Percentiles rank a stretch among this genome's conserved stretches.
phyloP scores from a whole-genome alignment of 1,140 invertebrate species.

The Chironomus tepperi region DNA sequence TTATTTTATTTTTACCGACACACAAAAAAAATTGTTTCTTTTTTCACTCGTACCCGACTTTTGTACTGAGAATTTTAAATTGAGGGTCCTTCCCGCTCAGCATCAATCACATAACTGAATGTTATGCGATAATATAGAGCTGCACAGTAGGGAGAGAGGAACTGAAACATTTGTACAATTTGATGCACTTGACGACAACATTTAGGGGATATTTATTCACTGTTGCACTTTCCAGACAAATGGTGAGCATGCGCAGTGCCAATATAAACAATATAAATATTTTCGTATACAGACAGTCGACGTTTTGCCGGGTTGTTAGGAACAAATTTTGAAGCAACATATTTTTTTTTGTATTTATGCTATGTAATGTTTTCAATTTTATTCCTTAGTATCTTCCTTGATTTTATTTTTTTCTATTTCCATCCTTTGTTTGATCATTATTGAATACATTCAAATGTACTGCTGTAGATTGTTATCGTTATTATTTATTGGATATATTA shows the following conservation, averaged over 20 bases:
- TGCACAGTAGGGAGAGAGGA: not conserved
- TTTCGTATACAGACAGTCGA: not conserved
- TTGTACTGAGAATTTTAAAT: not conserved
- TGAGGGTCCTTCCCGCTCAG: conserved; percentile 14
- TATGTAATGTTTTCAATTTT: conserved; percentile 9
- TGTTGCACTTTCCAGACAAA: not conserved
- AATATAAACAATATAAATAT: not conserved
- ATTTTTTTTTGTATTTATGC: conserved; percentile 14
- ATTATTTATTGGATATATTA: too few species aligned
- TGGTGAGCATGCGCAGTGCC: conserved; percentile 2
- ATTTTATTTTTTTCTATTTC: not conserved
- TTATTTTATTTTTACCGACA: not conserved
- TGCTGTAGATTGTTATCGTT: too few species aligned
- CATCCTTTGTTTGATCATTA: not conserved
- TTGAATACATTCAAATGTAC: too few species aligned
- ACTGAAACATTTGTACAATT: not conserved
- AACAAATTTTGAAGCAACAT: conserved; percentile 1
- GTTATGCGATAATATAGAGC: not conserved
- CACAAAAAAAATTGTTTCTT: not conserved
- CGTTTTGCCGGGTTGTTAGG: not conserved
- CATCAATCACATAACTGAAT: conserved; percentile 14
- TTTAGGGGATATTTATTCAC: conserved; percentile 4
- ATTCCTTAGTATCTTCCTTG: not conserved
- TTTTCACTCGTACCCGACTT: too few species aligned
- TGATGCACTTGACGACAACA: not conserved